phyloP scores from a whole-genome alignment of 30 jellyfish, hydroid and myxozoan genomes.

The Calvadosia cruxmelitensis region DNA sequence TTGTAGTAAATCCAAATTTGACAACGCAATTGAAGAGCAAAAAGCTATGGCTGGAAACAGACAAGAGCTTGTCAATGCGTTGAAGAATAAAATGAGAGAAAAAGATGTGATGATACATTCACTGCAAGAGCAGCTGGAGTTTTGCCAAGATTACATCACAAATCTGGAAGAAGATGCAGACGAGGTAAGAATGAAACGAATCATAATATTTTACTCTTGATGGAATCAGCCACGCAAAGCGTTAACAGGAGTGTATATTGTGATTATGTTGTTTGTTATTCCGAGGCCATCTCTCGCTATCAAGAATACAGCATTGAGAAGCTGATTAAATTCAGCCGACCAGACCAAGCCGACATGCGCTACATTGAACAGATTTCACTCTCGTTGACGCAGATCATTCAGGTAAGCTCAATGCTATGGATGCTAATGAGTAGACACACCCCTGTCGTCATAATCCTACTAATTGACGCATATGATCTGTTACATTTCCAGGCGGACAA shows the following conservation, averaged over 20 bases:
- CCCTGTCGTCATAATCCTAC: not conserved
- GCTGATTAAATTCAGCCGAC: conserved; percentile 19
- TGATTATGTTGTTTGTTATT: no score
- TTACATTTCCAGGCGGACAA: not conserved
- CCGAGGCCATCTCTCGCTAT: conserved; percentile 24
- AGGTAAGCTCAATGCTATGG: conserved; percentile 14
- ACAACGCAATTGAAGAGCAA: conserved; percentile 23
- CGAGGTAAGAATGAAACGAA: conserved; percentile 54
- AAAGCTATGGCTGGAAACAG: conserved; percentile 6
- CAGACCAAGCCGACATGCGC: conserved; percentile 4
- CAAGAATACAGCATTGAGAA: conserved; percentile 28
- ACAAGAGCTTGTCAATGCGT: conserved; percentile 18
- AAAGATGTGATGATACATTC: conserved; percentile 57
- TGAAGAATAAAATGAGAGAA: conserved; percentile 20
- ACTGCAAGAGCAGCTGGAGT: conserved; percentile 38
- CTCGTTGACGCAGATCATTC: conserved; percentile 1
- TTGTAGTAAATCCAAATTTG: conserved; percentile 30
- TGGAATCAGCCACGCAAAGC: no score
- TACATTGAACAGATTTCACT: conserved; percentile 4
- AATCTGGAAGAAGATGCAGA: conserved; percentile 43
- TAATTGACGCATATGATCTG: no score
- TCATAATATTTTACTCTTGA: no score
- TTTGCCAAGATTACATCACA: conserved; percentile 46
- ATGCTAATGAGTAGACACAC: not conserved
- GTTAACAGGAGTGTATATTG: no score